Base-by-base conservation (phyloP, 2,797 vertebrate species). In the Spizella passerina region DNA sequence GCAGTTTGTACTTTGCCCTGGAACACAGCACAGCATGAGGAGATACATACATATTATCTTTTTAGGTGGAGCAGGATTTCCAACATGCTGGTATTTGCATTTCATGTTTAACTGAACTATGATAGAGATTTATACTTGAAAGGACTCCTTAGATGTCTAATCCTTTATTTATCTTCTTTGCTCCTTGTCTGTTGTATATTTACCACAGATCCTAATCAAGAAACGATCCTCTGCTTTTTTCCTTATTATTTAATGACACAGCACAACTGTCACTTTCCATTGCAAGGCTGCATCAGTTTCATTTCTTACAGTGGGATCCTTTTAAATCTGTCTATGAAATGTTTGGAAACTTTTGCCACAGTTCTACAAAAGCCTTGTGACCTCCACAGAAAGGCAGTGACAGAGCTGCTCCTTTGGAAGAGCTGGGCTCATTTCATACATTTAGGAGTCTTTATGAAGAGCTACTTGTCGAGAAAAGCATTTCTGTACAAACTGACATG, bases 1-100 rank as follows among this genome's bases (percentile, higher is more conserved):
- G 41, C 44, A 77, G 68, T 50, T 65, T 89, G 79, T 39, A 75
- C 82, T 92, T 90, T 93, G 44, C 44, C 59, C 85, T 86, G 66
- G 80, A 93, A 88, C 0, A 3, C 32, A 70, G 90, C 29, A 36
- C 41, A n/a, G 47, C 72, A 59, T 56, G 46, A 68, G 55, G 70
- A 90, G 81, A 90, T 23, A 52, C 32, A 60, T 60, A 20, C 69
- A 23, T 96, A 38, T 88, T 95, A 86, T 94, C 81, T 92, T 95
- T 95, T 66, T 63, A 95, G 90, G 96, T 88, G 95, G 95, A 95
- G 94, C 56, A 64, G 85, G 34, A 90, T 93, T 95, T 93, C 64
- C 52, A 94, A 49, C 66, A 53, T 4, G 9, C 64, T 84, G 49
- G 26, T 94, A 91, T 95, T 95, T 95, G 84, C 77, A 82, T 66